These are phyloP conservation scores for Lindbergichthys nudifrons DNA, from an alignment of 2,797 vertebrate species.

Conservation along the genomic window DNA sequence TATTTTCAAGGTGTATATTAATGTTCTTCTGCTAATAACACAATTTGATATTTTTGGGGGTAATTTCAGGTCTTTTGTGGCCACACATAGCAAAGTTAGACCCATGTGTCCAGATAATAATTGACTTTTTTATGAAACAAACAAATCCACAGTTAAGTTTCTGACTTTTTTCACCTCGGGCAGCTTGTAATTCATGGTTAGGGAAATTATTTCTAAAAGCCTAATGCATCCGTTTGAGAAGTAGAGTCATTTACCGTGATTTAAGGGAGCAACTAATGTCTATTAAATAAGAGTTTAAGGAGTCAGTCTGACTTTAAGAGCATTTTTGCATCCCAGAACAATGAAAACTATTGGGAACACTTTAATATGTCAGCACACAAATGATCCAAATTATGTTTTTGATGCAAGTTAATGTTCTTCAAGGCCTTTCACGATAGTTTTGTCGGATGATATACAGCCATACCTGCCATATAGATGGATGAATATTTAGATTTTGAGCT, in stretches of 20 bases:
- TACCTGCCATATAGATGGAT: constrained; percentile 47
- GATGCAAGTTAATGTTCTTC: no score
- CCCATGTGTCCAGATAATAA: not conserved
- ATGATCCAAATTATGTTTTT: not conserved
- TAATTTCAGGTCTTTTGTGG: not conserved
- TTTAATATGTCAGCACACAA: not conserved
- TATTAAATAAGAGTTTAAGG: not conserved
- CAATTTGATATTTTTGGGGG: not conserved
- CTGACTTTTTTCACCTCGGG: not conserved
- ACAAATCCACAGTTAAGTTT: not conserved
- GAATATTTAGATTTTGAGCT: constrained; percentile 45
- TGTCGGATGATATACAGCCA: not conserved
- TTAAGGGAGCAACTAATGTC: not conserved
- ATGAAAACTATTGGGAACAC: not conserved
- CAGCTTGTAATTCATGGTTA: not conserved
- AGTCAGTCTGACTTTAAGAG: not conserved
- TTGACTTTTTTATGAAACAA: no score
- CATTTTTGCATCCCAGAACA: not conserved
- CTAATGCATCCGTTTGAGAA: not conserved
- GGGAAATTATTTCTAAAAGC: not conserved
- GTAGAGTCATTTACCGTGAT: not conserved
- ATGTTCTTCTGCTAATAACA: not conserved
- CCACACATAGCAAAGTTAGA: not conserved
- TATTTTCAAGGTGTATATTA: not conserved
- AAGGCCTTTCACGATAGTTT: no score